These are phyloP conservation scores for Ferdinandea cuprea DNA, from an alignment of 2,888 invertebrate genomes.

Conservation along the genomic window DNA sequence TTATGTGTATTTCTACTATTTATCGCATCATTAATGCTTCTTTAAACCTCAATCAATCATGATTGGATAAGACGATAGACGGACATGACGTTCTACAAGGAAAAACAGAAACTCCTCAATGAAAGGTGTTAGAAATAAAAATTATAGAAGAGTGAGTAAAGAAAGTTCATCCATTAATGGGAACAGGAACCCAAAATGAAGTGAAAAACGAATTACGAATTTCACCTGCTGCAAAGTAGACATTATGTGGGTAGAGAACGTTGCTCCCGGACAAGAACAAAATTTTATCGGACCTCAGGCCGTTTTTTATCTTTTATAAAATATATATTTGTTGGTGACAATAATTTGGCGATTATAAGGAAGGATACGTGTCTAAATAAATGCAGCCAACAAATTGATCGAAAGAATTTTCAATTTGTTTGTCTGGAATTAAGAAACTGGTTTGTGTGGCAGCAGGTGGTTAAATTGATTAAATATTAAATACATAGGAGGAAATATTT, in stretches of 20 bases:
- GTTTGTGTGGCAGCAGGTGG: too few species aligned
- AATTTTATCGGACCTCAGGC: too few species aligned
- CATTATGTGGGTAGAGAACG: constrained; percentile 9
- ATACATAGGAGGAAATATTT: too few species aligned
- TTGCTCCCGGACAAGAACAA: not conserved
- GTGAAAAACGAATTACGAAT: not conserved
- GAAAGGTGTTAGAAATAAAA: constrained; percentile 32
- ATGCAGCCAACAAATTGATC: not conserved
- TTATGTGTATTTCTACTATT: constrained; percentile 2
- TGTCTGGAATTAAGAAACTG: too few species aligned
- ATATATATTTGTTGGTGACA: constrained; percentile 22
- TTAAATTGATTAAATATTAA: too few species aligned
- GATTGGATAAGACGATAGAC: constrained; percentile 26
- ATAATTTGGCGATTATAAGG: not conserved
- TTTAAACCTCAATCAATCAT: constrained; percentile 53
- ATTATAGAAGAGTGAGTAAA: not conserved
- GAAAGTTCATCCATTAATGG: constrained; percentile 24
- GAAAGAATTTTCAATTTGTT: too few species aligned
- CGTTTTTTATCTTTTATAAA: not conserved
- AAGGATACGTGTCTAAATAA: not conserved
- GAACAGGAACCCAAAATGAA: too few species aligned
- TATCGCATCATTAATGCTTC: constrained; percentile 33
- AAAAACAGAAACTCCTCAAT: not conserved
- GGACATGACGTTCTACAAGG: not conserved
- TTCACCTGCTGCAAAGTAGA: constrained; percentile 20